Conservation (phyloP, 2,113 vertebrate genomes). For the Callionymus lyra region DNA sequence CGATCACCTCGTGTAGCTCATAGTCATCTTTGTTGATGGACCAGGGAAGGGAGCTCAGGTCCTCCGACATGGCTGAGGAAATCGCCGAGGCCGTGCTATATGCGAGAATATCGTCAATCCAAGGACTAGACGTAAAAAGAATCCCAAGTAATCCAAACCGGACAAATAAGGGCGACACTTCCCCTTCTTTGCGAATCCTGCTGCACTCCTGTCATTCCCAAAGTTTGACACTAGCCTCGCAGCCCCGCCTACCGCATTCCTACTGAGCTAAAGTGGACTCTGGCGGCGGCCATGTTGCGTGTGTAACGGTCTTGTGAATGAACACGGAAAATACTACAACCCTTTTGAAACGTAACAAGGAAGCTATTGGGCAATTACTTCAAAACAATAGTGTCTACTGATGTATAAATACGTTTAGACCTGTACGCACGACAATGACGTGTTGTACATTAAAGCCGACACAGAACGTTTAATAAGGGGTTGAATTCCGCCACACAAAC, state of each 20-base stretch:
- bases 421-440: not conserved
- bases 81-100: slow-evolving; percentile 31
- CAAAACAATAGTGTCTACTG: no score
- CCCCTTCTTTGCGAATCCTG: slow-evolving; percentile 59
- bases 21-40: slow-evolving; percentile 95
- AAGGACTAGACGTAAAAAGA: slow-evolving; percentile 31
- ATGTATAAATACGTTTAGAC: not conserved
- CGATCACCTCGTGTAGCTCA: slow-evolving; percentile 93
- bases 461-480: not conserved
- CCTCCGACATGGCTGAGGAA: slow-evolving; percentile 82
- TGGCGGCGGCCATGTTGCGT: slow-evolving; percentile 54
- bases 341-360: no score
- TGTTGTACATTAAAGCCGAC: not conserved
- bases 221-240: slow-evolving; percentile 69
- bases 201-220: slow-evolving; percentile 71
- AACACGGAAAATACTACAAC: not conserved
- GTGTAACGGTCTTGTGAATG: slow-evolving; percentile 12
- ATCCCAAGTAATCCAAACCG: slow-evolving; percentile 46
- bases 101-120: slow-evolving; percentile 24
- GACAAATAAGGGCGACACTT: slow-evolving; percentile 52
- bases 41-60: slow-evolving; percentile 85
- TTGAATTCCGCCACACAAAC: slow-evolving; percentile 34
- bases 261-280: slow-evolving; percentile 39
- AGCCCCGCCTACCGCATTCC: slow-evolving; percentile 70
- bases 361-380: no score